Base-by-base conservation (phyloP, 1,140 invertebrate genomes). In the Euwallacea similis region DNA sequence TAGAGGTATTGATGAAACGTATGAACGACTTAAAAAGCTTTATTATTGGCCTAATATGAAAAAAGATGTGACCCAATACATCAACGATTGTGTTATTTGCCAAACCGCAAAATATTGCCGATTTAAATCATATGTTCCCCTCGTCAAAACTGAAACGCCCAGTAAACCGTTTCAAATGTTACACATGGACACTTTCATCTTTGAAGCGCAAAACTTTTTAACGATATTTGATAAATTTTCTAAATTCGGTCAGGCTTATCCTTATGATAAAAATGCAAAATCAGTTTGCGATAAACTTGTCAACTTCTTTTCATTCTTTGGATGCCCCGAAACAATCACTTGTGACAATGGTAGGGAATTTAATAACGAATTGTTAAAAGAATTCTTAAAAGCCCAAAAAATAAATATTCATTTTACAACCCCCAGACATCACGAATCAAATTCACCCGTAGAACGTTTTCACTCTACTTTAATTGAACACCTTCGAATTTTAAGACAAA, bases 291-390 rank as follows among this genome's bases (percentile, higher is more conserved):
- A 75, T 46, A 56, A 56, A 42, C 50, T 75, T 47, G 44, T 73
- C 8, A 66, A 69, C 56, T 75, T 58, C 55, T 75, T 75, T 33
- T 66, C 69, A 10, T 69, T 63, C 61, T 72, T 55, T 50, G 73
- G 73, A 16, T 53, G 73, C n/a, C 73, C 71, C 7, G 47, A 73
- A 64, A 43, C 55, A 69, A 72, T 74, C 47, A 71, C 21, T n/a
- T 66, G 67, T 16, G 75, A 77, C 54, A 74, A 74, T 47, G 75
- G 73, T 8, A 42, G 6, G 6, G 72, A 77, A 72, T 78, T 78
- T 63, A 73, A 73, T 33, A 77, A 77, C 56, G 67, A 72, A 7
- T 33, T 67, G 47, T 6, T 50, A 10, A 50, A 65, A 16, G 44
- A 54, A 53, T 42, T 65, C 0, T 7, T 65, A 6, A 65, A 54